Evolutionary conservation across 1,140 invertebrate genomes (phyloP).

Genomic region (Antheraea mylitta): DNA sequence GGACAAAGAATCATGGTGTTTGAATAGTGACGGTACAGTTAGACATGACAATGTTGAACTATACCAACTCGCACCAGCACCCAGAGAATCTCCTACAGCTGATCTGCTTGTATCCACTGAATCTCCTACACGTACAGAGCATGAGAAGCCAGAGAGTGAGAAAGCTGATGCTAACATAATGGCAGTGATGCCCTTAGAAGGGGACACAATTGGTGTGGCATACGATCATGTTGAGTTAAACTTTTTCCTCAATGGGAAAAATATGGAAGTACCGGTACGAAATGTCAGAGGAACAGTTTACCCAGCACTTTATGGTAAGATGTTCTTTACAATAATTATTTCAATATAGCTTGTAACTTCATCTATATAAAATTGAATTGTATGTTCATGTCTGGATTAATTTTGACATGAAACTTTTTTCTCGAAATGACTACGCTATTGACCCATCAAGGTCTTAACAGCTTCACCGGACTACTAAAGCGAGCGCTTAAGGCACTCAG

Average conservation of each 20-base stretch:
- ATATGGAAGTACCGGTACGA: slow-evolving; percentile 90
- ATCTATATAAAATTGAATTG: too few relatives aligned
- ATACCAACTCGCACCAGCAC: slow-evolving; percentile 81
- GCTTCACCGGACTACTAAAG: too few relatives aligned
- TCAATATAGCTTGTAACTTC: neutral
- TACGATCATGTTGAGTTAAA: slow-evolving; percentile 98
- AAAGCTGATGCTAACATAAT: slow-evolving; percentile 32
- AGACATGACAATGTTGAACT: slow-evolving; percentile 91
- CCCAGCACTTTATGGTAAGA: slow-evolving; percentile 95
- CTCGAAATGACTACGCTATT: too few relatives aligned
- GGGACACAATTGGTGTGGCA: slow-evolving; percentile 95
- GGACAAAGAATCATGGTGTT: slow-evolving; percentile 95
- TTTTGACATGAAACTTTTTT: too few relatives aligned
- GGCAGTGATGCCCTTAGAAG: slow-evolving; percentile 86
- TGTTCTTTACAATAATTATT: too few relatives aligned
- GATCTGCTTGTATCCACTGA: slow-evolving; percentile 68
- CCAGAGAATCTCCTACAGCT: slow-evolving; percentile 73
- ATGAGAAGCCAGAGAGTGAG: slow-evolving; percentile 50
- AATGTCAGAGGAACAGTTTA: slow-evolving; percentile 95
- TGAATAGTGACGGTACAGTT: slow-evolving; percentile 93
- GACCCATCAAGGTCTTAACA: too few relatives aligned
- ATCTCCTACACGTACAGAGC: slow-evolving; percentile 41
- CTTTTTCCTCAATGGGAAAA: slow-evolving; percentile 96
- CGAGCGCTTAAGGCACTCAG: too few relatives aligned
- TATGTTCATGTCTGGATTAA: too few relatives aligned